Evolutionary conservation across 2,113 vertebrate species (phyloP).

Genomic region (Erythrolamprus reginae): DNA sequence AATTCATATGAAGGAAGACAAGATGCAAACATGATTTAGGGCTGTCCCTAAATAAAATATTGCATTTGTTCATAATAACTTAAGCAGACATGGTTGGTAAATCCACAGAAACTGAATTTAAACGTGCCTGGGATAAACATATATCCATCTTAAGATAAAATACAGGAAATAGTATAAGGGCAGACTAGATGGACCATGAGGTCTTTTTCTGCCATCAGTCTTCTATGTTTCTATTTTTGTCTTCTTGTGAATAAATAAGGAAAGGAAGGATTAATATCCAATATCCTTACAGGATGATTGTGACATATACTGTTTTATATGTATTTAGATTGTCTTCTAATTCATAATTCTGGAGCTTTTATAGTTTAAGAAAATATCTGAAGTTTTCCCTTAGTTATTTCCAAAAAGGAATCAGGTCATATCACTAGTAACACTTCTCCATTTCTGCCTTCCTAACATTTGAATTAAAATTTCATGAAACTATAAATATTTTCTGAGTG

Average conservation of each 20-base stretch:
- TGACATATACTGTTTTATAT: neutral
- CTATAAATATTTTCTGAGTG: neutral
- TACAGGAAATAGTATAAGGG: no score
- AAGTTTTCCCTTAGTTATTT: neutral
- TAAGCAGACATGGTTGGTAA: no score
- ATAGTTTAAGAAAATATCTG: neutral
- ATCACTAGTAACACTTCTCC: neutral
- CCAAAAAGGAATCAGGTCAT: neutral
- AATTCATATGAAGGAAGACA: neutral
- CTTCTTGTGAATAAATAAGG: neutral
- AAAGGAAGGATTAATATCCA: neutral
- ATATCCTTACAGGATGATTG: neutral
- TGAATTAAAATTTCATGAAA: neutral
- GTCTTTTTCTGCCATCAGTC: no score
- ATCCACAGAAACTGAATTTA: no score
- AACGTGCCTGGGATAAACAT: no score
- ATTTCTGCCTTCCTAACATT: neutral
- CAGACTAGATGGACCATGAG: no score
- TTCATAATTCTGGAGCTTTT: neutral
- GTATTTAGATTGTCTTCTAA: neutral
- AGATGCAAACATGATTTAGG: conserved; percentile 21
- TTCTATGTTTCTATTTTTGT: no score
- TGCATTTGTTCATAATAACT: neutral
- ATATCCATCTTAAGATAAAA: no score
- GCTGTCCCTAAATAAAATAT: neutral